A percentile compares a stretch with the other conserved stretches of the same genome.
Evolutionary conservation across 2,888 invertebrate species (phyloP).

Genomic region (Oligia strigilis): DNA sequence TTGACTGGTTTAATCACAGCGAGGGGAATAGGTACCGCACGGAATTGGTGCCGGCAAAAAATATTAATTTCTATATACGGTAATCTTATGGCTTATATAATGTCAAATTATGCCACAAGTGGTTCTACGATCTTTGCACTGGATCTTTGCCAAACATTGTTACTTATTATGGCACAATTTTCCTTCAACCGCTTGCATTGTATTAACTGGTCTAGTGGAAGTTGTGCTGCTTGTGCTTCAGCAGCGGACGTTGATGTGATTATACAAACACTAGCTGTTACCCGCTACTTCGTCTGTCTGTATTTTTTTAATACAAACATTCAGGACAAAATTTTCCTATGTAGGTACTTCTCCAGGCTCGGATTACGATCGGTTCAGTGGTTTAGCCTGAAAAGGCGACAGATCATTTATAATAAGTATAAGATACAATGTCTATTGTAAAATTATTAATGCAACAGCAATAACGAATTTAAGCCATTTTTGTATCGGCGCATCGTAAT

Average conservation of each 20-base stretch:
- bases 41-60: background rate
- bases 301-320: background rate
- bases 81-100: background rate
- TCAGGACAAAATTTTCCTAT: too few species aligned
- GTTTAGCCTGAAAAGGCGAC: background rate
- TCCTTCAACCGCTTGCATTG: background rate
- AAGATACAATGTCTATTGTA: background rate
- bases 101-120: background rate
- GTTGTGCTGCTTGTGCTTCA: conserved; percentile 14
- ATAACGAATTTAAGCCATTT: background rate
- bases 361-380: background rate
- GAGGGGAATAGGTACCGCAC: background rate
- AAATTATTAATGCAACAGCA: background rate
- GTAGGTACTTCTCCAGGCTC: background rate
- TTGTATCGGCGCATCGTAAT: background rate
- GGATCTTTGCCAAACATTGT: conserved; percentile 5
- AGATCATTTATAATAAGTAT: background rate
- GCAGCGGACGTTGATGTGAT: conserved; percentile 21
- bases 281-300: background rate
- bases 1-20: background rate
- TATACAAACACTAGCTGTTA: background rate
- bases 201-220: conserved; percentile 10
- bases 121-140: background rate
- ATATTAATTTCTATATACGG: too few species aligned
- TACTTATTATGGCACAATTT: background rate